Percentiles rank a stretch among this genome's conserved stretches.
Evolutionary conservation across 2,888 invertebrate species (phyloP).

Genomic region (Brenthis daphne): DNA sequence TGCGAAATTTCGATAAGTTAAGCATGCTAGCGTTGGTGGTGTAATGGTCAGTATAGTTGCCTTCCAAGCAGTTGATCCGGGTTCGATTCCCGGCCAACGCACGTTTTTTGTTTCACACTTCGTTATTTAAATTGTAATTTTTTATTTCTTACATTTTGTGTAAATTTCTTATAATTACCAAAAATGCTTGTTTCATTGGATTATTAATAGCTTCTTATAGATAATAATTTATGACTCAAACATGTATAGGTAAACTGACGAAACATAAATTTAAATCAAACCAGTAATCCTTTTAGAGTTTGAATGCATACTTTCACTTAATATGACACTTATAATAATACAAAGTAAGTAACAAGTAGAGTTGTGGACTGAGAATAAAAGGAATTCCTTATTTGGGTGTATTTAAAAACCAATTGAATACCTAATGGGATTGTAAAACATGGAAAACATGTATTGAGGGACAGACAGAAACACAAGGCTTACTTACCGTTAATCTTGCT

Average conservation of each 20-base stretch:
- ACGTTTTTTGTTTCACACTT: constrained; percentile 52
- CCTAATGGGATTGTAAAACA: constrained; percentile 1
- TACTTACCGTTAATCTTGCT: too few species aligned
- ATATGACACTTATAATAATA: background rate
- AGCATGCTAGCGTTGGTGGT: constrained; percentile 71
- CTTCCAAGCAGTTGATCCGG: constrained; percentile 84
- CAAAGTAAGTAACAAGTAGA: background rate
- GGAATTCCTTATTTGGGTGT: constrained; percentile 13
- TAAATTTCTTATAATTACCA: background rate
- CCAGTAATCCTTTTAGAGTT: constrained; percentile 6
- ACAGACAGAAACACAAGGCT: background rate
- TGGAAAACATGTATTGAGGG: constrained; percentile 7
- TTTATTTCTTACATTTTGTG: too few species aligned
- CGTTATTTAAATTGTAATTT: too few species aligned
- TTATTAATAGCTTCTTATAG: too few species aligned
- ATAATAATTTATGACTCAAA: too few species aligned
- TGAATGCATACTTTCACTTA: constrained; percentile 14
- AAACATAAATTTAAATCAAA: background rate
- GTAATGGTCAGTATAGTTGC: constrained; percentile 84
- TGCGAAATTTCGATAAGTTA: background rate
- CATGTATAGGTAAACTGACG: too few species aligned
- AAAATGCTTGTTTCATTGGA: background rate
- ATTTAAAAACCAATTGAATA: constrained; percentile 18
- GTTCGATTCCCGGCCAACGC: constrained; percentile 83
- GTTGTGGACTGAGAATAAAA: constrained; percentile 7